phyloP scores from a whole-genome alignment of 92 coral and sea anemone species.

The Paragorgia papillata region DNA sequence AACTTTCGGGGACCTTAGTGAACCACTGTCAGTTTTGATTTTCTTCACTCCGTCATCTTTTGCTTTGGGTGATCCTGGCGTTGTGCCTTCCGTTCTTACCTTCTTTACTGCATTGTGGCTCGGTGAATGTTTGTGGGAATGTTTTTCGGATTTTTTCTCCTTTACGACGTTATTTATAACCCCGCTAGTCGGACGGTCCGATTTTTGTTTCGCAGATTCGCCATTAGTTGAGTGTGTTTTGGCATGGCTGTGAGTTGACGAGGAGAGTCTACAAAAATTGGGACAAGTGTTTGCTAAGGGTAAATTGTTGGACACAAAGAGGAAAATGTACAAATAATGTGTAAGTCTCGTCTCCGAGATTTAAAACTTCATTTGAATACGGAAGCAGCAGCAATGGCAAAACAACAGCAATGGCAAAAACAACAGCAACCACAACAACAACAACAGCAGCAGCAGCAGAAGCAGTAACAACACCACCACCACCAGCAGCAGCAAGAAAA shows the following conservation, averaged over 20 bases:
- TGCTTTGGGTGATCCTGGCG: background rate
- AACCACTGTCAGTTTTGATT: background rate
- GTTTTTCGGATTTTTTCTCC: background rate
- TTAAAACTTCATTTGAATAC: too few relatives aligned
- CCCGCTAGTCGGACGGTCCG: background rate
- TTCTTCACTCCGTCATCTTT: slow-evolving; percentile 26
- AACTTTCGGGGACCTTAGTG: slow-evolving; percentile 5
- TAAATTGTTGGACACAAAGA: too few relatives aligned
- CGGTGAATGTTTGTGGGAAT: background rate
- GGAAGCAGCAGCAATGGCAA: too few relatives aligned
- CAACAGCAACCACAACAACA: too few relatives aligned
- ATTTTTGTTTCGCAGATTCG: background rate
- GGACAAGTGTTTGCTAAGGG: slow-evolving; percentile 41
- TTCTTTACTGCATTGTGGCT: background rate
- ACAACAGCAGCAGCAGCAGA: too few relatives aligned
- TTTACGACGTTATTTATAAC: background rate
- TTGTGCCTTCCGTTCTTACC: background rate
- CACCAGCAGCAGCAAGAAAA: too few relatives aligned
- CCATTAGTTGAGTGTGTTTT: background rate
- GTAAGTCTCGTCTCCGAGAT: too few relatives aligned
- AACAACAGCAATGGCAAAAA: too few relatives aligned
- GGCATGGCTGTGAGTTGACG: slow-evolving; percentile 6
- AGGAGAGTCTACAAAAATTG: slow-evolving; percentile 23
- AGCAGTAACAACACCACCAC: too few relatives aligned
- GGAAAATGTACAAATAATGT: too few relatives aligned